These are phyloP conservation scores for Subanguina moxae DNA, from an alignment of 1,140 invertebrate species.

Conservation along the genomic window DNA sequence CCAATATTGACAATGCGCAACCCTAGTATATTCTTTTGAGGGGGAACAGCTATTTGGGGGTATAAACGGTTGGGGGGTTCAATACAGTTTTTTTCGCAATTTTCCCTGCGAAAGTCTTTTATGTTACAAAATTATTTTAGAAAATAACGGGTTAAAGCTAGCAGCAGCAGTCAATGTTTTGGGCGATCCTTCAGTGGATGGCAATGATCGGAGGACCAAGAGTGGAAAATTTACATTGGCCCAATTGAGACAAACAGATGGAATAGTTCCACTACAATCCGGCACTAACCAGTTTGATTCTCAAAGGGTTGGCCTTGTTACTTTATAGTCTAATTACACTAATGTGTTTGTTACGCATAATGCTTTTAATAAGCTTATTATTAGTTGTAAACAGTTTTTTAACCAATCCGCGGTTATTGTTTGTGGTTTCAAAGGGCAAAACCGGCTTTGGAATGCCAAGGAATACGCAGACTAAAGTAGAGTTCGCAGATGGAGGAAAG, in stretches of 20 bases:
- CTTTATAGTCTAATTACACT: background rate
- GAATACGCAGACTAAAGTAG: constrained; percentile 52
- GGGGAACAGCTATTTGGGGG: too few relatives aligned
- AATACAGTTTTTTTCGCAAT: too few relatives aligned
- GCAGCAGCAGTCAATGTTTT: constrained; percentile 10
- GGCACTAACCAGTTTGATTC: constrained; percentile 49
- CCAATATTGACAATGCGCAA: too few relatives aligned
- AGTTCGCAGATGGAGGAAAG: constrained; percentile 44
- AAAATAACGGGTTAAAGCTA: constrained; percentile 27
- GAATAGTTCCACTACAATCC: constrained; percentile 49
- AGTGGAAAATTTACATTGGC: constrained; percentile 55
- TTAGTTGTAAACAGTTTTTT: too few relatives aligned
- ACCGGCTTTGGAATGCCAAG: constrained; percentile 57
- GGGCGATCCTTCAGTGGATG: constrained; percentile 19
- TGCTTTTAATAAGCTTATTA: too few relatives aligned
- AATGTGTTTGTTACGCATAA: too few relatives aligned
- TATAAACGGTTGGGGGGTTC: too few relatives aligned
- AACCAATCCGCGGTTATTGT: too few relatives aligned
- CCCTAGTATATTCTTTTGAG: too few relatives aligned
- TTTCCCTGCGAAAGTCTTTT: too few relatives aligned
- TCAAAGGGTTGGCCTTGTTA: constrained; percentile 35
- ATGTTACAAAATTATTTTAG: too few relatives aligned
- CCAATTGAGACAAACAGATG: constrained; percentile 58
- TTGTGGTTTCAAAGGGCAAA: constrained; percentile 45
- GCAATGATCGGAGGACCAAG: constrained; percentile 36